These are phyloP conservation scores for Pristionchus maxplancki DNA, from an alignment of 2,888 invertebrate genomes.

Conservation along the genomic window DNA sequence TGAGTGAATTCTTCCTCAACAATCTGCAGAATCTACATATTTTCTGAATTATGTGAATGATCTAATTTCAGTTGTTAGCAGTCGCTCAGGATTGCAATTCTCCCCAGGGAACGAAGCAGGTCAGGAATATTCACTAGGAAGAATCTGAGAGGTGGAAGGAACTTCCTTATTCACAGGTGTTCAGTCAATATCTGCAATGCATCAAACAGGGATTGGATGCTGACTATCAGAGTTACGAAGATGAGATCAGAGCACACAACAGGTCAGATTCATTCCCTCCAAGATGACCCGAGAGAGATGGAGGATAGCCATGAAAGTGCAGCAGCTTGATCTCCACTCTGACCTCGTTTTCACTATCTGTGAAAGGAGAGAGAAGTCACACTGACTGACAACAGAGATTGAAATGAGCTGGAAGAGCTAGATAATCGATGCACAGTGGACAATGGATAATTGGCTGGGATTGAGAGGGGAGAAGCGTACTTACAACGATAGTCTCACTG, in stretches of 20 bases:
- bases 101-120: constrained; percentile 62
- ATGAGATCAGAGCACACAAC: constrained; percentile 73
- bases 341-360: constrained; percentile 38
- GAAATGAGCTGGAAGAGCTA: background rate
- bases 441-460: background rate
- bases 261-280: constrained; percentile 56
- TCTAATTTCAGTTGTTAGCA: constrained; percentile 50
- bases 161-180: constrained; percentile 50
- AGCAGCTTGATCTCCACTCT: background rate
- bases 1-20: background rate
- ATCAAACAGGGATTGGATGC: constrained; percentile 73
- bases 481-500: background rate
- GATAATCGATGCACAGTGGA: background rate
- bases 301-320: background rate
- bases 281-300: background rate
- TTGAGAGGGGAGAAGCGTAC: background rate
- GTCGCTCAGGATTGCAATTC: constrained; percentile 66
- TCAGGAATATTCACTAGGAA: background rate
- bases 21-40: background rate
- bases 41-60: background rate
- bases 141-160: background rate
- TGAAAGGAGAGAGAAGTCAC: background rate
- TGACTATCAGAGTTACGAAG: constrained; percentile 73
- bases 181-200: constrained; percentile 73
- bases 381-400: background rate